Base-by-base conservation (phyloP, 2,113 vertebrate species). In the Megaceryle torquata region DNA sequence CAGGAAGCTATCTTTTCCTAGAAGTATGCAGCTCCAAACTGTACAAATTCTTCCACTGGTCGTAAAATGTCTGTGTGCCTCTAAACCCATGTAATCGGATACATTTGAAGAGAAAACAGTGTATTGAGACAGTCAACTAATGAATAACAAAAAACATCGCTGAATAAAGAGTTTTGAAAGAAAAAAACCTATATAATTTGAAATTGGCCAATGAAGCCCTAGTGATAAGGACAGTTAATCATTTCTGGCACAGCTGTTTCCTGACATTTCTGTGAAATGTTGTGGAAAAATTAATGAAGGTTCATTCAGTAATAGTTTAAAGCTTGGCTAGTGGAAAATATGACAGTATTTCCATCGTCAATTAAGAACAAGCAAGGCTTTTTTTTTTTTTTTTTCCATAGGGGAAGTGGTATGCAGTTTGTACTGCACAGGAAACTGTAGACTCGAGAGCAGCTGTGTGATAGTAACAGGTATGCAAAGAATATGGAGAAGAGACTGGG, bases 211-310 rank as follows among this genome's bases (percentile, higher is more conserved):
- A 50, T 54, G 77, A 97, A 97, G 70, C 86, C 85, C 64, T 37
- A 41, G 82, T 96, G 97, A 98, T 98, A 98, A 98, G 97, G 95
- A 96, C 91, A 97, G 97, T 98, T 97, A 98, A 98, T 98, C 96
- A 98, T 98, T 96, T 97, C 97, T 97, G 89, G 18, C 98, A 96
- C 98, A 99, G 98, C 98, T 98, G 98, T 97, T 98, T 98, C 98
- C 98, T 98, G 97, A 98, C 97, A 97, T 98, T 98, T 98, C 97
- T 98, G 98, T 98, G 98, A 98, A 98, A 98, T 98, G 98, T 98
- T 98, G 98, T 98, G 98, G 98, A 98, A 99, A 98, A 98, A 98
- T 97, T 98, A 98, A 98, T 98, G 98, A 98, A 98, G 97, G 98
- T 98, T 98, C 95, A 65, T 98, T 98, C 97, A 97, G 97, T 98